These are phyloP conservation scores for Zhuqinia jingwanae DNA, from an alignment of 2,888 invertebrate species.

Conservation along the genomic window DNA sequence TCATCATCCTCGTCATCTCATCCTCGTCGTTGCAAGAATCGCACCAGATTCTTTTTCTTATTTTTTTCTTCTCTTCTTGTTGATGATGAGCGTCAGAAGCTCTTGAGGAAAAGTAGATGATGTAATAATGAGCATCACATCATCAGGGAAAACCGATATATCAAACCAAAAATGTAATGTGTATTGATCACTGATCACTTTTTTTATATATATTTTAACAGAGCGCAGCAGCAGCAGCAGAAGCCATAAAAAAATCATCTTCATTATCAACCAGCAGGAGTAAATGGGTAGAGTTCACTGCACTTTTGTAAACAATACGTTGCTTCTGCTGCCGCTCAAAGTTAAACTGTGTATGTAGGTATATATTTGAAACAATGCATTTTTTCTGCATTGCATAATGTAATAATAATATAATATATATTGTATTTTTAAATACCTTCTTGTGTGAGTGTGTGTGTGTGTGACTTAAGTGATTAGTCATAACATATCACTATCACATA, in stretches of 20 bases:
- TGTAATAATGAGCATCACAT: background rate
- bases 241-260: background rate
- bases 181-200: slow-evolving; percentile 27
- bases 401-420: background rate
- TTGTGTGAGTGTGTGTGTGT: background rate
- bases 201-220: too few species aligned
- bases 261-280: background rate
- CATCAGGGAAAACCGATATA: background rate
- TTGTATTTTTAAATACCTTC: background rate
- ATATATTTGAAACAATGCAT: slow-evolving; percentile 19
- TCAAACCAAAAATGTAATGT: too few species aligned
- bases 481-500: too few species aligned
- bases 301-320: slow-evolving; percentile 32
- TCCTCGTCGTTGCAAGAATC: too few species aligned
- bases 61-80: too few species aligned
- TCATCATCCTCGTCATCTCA: too few species aligned
- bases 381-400: slow-evolving; percentile 18
- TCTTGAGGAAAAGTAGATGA: background rate
- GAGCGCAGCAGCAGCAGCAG: background rate
- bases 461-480: slow-evolving; percentile 34
- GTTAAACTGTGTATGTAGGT: too few species aligned
- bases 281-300: slow-evolving; percentile 46
- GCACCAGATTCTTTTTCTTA: too few species aligned
- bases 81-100: too few species aligned
- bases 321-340: too few species aligned